A percentile compares a stretch with the other conserved stretches of the same genome.
phyloP scores from a whole-genome alignment of 1,140 invertebrate genomes.

The Danaus melanippus region DNA sequence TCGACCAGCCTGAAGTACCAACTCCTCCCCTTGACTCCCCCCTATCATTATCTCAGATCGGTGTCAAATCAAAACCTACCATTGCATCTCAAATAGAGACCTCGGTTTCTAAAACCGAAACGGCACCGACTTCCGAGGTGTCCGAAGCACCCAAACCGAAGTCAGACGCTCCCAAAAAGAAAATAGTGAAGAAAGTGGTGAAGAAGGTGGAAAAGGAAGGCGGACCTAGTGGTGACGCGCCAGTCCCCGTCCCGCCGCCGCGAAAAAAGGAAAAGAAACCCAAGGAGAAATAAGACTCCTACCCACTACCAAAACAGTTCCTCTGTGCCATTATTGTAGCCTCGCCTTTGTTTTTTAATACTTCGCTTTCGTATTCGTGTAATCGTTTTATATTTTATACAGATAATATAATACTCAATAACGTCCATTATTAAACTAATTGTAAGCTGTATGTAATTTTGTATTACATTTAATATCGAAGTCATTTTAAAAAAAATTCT shows the following conservation, averaged over 20 bases:
- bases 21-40: conserved; percentile 58
- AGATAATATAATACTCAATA: conserved; percentile 33
- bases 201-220: conserved; percentile 60
- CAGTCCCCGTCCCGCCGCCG: conserved; percentile 68
- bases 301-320: conserved; percentile 45
- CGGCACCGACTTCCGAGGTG: conserved; percentile 21
- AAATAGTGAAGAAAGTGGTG: conserved; percentile 54
- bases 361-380: conserved; percentile 58
- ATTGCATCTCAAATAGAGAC: conserved; percentile 52
- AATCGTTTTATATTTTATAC: conserved; percentile 48
- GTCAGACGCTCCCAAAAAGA: conserved; percentile 52
- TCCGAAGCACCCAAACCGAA: conserved; percentile 9
- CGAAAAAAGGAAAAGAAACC: conserved; percentile 72
- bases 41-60: conserved; percentile 61
- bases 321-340: conserved; percentile 65
- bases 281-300: conserved; percentile 60
- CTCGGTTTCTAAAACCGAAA: conserved; percentile 34
- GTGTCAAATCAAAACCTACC: conserved; percentile 51
- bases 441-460: conserved; percentile 41
- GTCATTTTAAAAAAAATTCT: conserved; percentile 25
- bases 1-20: conserved; percentile 49
- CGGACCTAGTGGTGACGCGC: conserved; percentile 45
- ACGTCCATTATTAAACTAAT: conserved; percentile 44
- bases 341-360: conserved; percentile 51
- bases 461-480: conserved; percentile 33